Evolutionary conservation across 1,140 invertebrate species (phyloP).

Genomic region (Psilanteris sp.): DNA sequence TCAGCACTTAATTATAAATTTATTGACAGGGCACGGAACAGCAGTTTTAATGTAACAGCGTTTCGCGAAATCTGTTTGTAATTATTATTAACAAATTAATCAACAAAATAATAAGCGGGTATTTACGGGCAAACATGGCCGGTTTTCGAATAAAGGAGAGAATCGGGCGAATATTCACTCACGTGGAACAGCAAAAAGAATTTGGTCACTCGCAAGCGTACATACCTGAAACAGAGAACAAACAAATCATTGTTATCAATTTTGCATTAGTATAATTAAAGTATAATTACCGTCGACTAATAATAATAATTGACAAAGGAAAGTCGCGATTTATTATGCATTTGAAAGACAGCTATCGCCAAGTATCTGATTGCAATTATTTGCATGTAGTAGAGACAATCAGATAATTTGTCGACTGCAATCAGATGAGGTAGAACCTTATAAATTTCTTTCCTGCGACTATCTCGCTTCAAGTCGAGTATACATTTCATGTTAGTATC

Average conservation of each 20-base stretch:
- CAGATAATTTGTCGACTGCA: slow-evolving; percentile 43
- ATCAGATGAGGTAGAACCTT: slow-evolving; percentile 36
- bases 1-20: slow-evolving; percentile 20
- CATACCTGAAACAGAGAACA: slow-evolving; percentile 49
- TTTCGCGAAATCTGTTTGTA: neutral
- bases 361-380: slow-evolving; percentile 33
- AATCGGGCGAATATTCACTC: too few relatives aligned
- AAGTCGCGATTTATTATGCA: slow-evolving; percentile 22
- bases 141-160: too few relatives aligned
- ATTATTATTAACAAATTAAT: too few relatives aligned
- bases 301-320: slow-evolving; percentile 24
- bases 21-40: slow-evolving; percentile 5
- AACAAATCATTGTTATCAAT: slow-evolving; percentile 9
- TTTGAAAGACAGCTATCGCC: neutral
- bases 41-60: slow-evolving; percentile 14
- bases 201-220: neutral
- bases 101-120: too few relatives aligned
- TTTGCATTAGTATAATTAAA: slow-evolving; percentile 5
- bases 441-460: slow-evolving; percentile 40
- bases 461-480: slow-evolving; percentile 27
- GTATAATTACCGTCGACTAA: slow-evolving; percentile 17
- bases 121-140: too few relatives aligned
- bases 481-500: slow-evolving; percentile 52
- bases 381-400: slow-evolving; percentile 34
- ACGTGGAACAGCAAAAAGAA: too few relatives aligned